Percentiles rank a stretch among this genome's conserved stretches.
Conservation (phyloP, 37 sponge, comb jelly and placozoan genomes). For the Cliona cf. orientalis region DNA sequence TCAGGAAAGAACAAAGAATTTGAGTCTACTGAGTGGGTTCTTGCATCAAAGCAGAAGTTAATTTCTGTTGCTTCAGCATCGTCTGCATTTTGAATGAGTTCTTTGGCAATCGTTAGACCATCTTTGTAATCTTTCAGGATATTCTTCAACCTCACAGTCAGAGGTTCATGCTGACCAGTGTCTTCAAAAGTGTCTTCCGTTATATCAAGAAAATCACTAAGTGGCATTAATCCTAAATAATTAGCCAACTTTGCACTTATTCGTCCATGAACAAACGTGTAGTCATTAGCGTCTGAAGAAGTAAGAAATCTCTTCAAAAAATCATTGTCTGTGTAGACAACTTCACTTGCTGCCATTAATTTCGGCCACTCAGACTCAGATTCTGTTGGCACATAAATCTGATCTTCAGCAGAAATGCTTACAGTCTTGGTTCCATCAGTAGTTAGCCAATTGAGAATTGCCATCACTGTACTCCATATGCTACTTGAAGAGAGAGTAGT, state of each 20-base stretch:
- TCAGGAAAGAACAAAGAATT: slow-evolving; percentile 50
- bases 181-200: slow-evolving; percentile 68
- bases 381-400: slow-evolving; percentile 29
- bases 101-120: slow-evolving; percentile 72
- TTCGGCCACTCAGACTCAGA: slow-evolving; percentile 30
- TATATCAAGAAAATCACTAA: slow-evolving; percentile 42
- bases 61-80: slow-evolving; percentile 83
- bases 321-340: slow-evolving; percentile 57
- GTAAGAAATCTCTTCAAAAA: slow-evolving; percentile 24
- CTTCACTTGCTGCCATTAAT: slow-evolving; percentile 14
- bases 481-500: too few relatives aligned
- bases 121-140: slow-evolving; percentile 81
- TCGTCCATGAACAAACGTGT: slow-evolving; percentile 28
- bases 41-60: slow-evolving; percentile 58
- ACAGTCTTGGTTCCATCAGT: slow-evolving; percentile 17
- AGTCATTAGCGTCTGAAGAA: background rate
- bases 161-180: slow-evolving; percentile 67
- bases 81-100: slow-evolving; percentile 84
- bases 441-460: slow-evolving; percentile 52
- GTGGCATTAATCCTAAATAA: slow-evolving; percentile 23
- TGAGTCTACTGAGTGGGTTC: slow-evolving; percentile 14
- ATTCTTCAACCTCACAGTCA: slow-evolving; percentile 56
- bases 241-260: slow-evolving; percentile 19
- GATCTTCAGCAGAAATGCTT: background rate
- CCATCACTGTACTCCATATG: slow-evolving; percentile 21